Base-by-base conservation (phyloP, 2,888 invertebrate species). In the Oscheius myriophilus region DNA sequence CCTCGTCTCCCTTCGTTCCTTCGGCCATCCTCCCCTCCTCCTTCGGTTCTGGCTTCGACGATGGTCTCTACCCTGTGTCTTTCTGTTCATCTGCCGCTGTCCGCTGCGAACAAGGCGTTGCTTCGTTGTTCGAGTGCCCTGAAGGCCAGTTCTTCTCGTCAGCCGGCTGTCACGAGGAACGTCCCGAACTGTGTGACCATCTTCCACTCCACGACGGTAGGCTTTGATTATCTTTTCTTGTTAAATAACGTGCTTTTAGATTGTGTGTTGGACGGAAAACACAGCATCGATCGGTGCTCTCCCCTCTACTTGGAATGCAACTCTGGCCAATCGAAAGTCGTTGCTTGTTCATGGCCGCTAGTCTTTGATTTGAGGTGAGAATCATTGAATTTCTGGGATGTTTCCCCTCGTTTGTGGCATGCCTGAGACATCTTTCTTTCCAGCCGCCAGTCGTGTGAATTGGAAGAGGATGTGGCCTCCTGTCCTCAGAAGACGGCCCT, bases 31-130 rank as follows among this genome's bases (percentile, higher is more conserved):
- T 57, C 11, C 42, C 57, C 11, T n/a, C 9, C 39, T 26, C 26
- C 3, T 57, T 57, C 57, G 49, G 62, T 33, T 16, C n/a, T 23
- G 62, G 62, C 18, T 39, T 62, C 6, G n/a, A 23, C 21, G 46
- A 62, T n/a, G 62, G 62, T 14, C 26, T 62, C 52, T 49, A 62
- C n/a, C 62, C 62, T 16, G 51, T 49, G 12, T 51, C 62, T 11
- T 4, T 45, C 4, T 62, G 62, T 33, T 62, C 62, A 0, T n/a
- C 52, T n/a, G n/a, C 62, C 14, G 21, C 51, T 16, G 39, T 25
- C 23, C 14, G 62, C n/a, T 62, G 62, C 39, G 18, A 49, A 18
- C 46, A 62, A 23, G 62, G 62, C 18, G 45, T 25, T 18, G 51
- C 49, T 6, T 39, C 49, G 18, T 25, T 62, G 18, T 62, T 62